Conservation (phyloP, 2,113 vertebrate species). For the Corynorhinus townsendii region DNA sequence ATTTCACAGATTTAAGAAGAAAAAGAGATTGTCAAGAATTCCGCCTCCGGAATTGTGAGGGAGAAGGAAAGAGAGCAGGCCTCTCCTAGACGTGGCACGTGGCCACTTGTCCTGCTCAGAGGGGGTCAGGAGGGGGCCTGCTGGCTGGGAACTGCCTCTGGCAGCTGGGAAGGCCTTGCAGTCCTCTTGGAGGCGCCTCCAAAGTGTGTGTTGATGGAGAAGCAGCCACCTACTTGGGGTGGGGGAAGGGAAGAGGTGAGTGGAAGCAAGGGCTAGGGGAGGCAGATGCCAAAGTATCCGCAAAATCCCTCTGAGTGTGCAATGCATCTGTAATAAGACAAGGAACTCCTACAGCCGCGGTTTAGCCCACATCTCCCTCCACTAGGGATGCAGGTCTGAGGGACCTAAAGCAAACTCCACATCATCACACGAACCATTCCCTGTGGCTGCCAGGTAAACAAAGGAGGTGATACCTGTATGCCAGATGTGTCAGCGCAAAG, state of each 20-base stretch:
- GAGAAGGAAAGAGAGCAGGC: background rate
- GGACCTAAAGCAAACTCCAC: background rate
- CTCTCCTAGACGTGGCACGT: background rate
- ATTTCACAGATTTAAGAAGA: constrained; percentile 61
- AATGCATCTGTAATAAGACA: background rate
- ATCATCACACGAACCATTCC: background rate
- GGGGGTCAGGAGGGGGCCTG: background rate
- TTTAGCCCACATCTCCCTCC: background rate
- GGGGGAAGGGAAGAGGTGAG: background rate
- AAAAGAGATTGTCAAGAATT: constrained; percentile 55
- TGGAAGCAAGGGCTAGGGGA: background rate
- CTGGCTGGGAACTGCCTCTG: background rate
- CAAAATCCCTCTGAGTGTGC: background rate
- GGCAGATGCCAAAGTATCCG: background rate
- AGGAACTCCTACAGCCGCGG: accelerated
- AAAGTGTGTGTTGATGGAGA: background rate
- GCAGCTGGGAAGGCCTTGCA: background rate
- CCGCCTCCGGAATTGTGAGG: background rate
- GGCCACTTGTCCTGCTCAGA: background rate
- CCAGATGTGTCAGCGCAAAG: background rate
- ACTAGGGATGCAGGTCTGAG: background rate
- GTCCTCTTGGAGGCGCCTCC: background rate
- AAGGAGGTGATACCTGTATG: background rate
- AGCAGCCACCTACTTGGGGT: background rate
- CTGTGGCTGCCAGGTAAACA: background rate